Conservation (phyloP, 2,797 vertebrate species). For the Xerus rutilus region DNA sequence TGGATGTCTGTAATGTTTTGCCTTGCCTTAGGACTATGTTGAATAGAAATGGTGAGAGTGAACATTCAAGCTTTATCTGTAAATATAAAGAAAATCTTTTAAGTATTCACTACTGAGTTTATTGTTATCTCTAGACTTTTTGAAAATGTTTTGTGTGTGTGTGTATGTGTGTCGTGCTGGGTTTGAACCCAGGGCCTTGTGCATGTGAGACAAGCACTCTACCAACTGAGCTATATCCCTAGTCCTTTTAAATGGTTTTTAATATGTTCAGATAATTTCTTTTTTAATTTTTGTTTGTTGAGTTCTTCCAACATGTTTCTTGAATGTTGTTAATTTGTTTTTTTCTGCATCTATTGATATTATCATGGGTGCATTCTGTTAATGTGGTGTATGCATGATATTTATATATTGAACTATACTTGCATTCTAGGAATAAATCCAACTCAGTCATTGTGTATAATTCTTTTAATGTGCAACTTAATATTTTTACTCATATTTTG, state of each 20-base stretch:
- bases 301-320: neutral
- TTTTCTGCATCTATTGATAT: neutral
- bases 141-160: too few relatives aligned
- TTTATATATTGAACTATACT: neutral
- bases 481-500: neutral
- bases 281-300: too few relatives aligned
- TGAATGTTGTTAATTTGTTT: neutral
- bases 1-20: neutral
- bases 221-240: too few relatives aligned
- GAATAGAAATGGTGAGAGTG: neutral
- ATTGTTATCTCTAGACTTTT: neutral
- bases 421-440: neutral
- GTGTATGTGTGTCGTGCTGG: too few relatives aligned
- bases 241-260: neutral
- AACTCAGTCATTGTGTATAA: neutral
- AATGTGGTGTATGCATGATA: neutral
- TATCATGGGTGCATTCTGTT: too few relatives aligned
- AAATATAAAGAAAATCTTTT: neutral
- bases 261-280: neutral
- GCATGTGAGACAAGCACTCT: too few relatives aligned
- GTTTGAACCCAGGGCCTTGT: too few relatives aligned
- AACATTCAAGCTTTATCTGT: too few relatives aligned
- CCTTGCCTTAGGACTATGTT: neutral
- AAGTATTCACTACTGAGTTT: neutral
- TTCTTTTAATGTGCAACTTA: neutral